phyloP scores from a whole-genome alignment of 2,113 vertebrate species.

The Engystomops pustulosus region DNA sequence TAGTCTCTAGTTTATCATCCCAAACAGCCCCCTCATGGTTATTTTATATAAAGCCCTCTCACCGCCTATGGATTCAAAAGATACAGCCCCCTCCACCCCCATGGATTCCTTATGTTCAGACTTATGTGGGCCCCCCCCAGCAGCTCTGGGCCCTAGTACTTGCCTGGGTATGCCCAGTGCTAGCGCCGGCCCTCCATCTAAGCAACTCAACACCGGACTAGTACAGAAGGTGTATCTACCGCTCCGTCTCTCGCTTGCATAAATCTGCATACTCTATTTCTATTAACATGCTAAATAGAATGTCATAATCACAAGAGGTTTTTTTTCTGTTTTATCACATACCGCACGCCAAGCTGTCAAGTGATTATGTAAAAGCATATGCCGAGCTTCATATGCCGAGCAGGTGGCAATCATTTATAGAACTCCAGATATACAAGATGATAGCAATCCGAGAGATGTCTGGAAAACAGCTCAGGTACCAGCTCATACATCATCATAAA shows the following conservation, averaged over 20 bases:
- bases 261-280: constrained; percentile 5
- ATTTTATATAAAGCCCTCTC: too few relatives aligned
- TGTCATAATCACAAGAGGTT: constrained; percentile 13
- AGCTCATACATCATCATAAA: constrained; percentile 18
- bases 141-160: too few relatives aligned
- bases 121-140: too few relatives aligned
- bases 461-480: constrained; percentile 38
- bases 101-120: too few relatives aligned
- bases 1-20: too few relatives aligned
- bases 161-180: too few relatives aligned
- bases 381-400: constrained; percentile 18
- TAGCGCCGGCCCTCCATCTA: too few relatives aligned
- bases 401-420: constrained; percentile 31
- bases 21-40: too few relatives aligned
- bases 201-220: background rate
- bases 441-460: constrained; percentile 33
- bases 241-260: background rate
- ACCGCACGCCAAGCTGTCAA: constrained; percentile 34
- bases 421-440: background rate
- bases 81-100: too few relatives aligned
- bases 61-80: too few relatives aligned
- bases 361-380: constrained; percentile 49
- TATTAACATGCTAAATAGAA: constrained; percentile 24
- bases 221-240: background rate
- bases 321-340: constrained; percentile 31